phyloP scores from a whole-genome alignment of 2,797 vertebrate species.

The Allenopithecus nigroviridis region DNA sequence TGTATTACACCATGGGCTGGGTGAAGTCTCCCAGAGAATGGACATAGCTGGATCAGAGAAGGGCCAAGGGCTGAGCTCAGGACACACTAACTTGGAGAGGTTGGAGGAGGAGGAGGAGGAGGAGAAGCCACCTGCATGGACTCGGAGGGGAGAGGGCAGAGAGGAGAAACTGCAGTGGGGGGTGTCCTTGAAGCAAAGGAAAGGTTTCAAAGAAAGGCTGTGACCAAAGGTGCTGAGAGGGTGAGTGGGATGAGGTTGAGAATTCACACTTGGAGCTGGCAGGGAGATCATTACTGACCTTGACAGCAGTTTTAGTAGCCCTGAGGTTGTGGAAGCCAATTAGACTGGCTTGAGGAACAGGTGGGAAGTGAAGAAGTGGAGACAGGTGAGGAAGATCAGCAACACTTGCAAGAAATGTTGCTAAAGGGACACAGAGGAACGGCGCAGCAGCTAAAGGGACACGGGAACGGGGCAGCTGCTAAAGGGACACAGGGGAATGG shows the following conservation, averaged over 20 bases:
- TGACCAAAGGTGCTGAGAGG: background rate
- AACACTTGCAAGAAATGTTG: background rate
- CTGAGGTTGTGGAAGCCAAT: background rate
- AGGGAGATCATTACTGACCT: background rate
- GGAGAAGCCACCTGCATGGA: background rate
- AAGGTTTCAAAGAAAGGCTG: background rate
- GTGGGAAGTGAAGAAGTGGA: background rate
- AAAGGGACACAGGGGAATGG: background rate
- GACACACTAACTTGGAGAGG: background rate
- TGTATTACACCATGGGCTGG: accelerated
- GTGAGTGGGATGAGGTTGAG: background rate
- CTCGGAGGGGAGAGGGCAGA: background rate
- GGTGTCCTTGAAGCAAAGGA: background rate
- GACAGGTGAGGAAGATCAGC: background rate
- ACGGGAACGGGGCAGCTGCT: accelerated
- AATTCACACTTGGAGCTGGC: background rate
- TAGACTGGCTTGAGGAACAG: background rate
- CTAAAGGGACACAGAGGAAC: background rate
- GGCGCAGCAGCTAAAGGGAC: accelerated
- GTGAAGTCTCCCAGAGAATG: background rate
- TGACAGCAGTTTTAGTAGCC: background rate
- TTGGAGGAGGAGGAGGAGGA: background rate
- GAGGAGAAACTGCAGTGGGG: background rate
- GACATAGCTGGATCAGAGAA: background rate
- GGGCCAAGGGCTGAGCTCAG: background rate